phyloP scores from a whole-genome alignment of 2,797 vertebrate species.

The Crypturellus tataupa region DNA sequence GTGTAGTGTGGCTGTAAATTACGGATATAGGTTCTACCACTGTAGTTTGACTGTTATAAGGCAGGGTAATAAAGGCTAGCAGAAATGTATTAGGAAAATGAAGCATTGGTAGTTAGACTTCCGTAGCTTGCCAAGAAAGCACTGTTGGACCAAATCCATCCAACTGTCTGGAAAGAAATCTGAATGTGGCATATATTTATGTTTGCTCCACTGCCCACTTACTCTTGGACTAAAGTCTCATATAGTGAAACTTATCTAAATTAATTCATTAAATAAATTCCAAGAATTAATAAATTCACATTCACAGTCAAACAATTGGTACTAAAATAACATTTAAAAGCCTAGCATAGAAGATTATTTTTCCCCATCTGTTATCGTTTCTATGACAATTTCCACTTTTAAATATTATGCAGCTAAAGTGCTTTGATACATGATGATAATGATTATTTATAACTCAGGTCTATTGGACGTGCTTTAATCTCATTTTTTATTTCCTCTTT shows the following conservation, averaged over 20 bases:
- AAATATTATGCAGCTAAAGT: background rate
- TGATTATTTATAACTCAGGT: background rate
- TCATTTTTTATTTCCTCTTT: background rate
- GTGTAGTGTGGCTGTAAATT: background rate
- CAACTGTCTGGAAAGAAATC: background rate
- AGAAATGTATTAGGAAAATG: background rate
- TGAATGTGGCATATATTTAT: background rate
- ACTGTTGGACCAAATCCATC: background rate
- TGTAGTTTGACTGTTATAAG: background rate
- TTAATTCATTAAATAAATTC: background rate
- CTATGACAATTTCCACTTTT: background rate
- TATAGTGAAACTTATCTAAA: background rate
- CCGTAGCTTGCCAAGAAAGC: background rate
- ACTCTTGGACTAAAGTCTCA: background rate
- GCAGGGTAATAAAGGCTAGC: background rate
- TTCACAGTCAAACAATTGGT: background rate
- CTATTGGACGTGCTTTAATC: background rate
- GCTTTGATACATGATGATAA: background rate
- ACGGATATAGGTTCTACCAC: background rate
- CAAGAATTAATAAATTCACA: background rate
- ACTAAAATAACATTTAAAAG: background rate
- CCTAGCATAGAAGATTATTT: background rate
- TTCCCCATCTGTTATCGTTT: background rate
- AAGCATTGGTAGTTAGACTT: background rate
- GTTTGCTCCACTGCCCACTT: background rate